phyloP scores from a whole-genome alignment of 2,888 invertebrate genomes.

The Endomychus coccineus region DNA sequence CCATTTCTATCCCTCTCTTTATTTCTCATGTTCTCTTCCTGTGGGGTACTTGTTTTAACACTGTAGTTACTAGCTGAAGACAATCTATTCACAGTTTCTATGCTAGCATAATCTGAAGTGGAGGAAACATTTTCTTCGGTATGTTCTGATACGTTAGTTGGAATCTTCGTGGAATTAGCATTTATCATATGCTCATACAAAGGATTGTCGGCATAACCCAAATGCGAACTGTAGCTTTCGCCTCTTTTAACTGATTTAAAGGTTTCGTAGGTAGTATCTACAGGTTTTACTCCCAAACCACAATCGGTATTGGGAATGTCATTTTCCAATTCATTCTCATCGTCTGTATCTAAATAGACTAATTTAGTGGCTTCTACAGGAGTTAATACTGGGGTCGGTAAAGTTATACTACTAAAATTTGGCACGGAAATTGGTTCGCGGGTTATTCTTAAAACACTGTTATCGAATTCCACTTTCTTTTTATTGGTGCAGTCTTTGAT shows the following conservation, averaged over 20 bases:
- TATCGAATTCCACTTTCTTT: constrained; percentile 40
- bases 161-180: constrained; percentile 54
- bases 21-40: constrained; percentile 36
- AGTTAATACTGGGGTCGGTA: constrained; percentile 58
- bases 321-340: constrained; percentile 46
- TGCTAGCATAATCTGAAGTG: constrained; percentile 71
- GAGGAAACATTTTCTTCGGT: constrained; percentile 53
- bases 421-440: constrained; percentile 68
- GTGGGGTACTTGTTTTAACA: constrained; percentile 40
- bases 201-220: constrained; percentile 44
- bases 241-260: constrained; percentile 48
- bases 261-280: constrained; percentile 44
- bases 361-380: constrained; percentile 61
- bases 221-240: constrained; percentile 51
- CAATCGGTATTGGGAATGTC: constrained; percentile 28
- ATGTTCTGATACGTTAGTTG: constrained; percentile 49
- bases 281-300: constrained; percentile 24
- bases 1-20: constrained; percentile 40
- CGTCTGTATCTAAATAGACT: constrained; percentile 64
- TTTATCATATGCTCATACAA: constrained; percentile 51
- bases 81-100: constrained; percentile 56
- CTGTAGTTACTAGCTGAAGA: constrained; percentile 47
- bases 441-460: constrained; percentile 43
- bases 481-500: constrained; percentile 25
- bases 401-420: constrained; percentile 56